Evolutionary conservation across 92 coral and sea anemone genomes (phyloP), one percentile per base, ranked within the genome.

Genomic region (Porites divaricata): DNA sequence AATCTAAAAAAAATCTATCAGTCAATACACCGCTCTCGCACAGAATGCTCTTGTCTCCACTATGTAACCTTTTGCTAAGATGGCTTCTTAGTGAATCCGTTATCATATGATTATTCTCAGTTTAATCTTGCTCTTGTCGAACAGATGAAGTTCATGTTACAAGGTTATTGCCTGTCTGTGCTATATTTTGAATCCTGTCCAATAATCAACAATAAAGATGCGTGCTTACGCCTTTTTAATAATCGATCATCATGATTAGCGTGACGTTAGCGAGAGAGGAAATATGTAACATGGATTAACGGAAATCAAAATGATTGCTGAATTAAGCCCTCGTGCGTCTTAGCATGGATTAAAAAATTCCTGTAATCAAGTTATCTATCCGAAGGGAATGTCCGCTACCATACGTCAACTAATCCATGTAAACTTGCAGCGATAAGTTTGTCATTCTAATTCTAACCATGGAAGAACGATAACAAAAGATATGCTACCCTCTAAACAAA

Each of bases 51-150:
- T 35, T 35, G 45, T 35, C 45, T 35, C 6, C 45, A 35, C 4
- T 35, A 35, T 35, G 45, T 35, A 35, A 35, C 45, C 45, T 35
- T 35, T 35, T 35, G 45, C 45, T 35, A 80, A 58, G 67, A 67
- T 67, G 77, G 70, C 70, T 80, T 69, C 57, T 35, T 6, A 56
- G 74, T 61, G 14, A 69, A 67, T 67, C 51, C 85, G 70, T n/a
- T 28, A 67, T 80, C 56, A 68, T 56, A 54, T 68, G 63, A 80
- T 25, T 54, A 54, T 8, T 11, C 23, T 80, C 70, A 67, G 63
- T 57, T 72, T 69, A 24, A 14, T 52, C 35, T 80, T 57, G 67
- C 50, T 71, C 28, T 63, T 45, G 65, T 67, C 75, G 66, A 16
- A 48, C 17, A 26, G 15, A 28, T 41, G 56, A 12, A 68, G 56